Evolutionary conservation across 2,113 vertebrate genomes (phyloP).

Genomic region (Indicator maculatus): DNA sequence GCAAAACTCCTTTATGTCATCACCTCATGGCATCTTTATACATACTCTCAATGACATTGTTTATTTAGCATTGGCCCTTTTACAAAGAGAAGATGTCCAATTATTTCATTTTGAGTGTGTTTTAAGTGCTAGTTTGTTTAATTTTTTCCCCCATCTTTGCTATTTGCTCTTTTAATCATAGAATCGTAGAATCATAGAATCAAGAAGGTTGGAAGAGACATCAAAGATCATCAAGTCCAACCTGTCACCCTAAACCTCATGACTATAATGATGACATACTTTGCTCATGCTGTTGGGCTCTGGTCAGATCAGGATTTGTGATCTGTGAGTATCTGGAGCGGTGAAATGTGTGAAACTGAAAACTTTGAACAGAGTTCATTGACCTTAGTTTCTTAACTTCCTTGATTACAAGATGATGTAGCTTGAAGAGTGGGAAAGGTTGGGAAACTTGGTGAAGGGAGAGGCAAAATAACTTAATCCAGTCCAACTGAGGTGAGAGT

Average conservation of each 20-base stretch:
- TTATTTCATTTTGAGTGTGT: neutral
- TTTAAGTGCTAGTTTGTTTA: neutral
- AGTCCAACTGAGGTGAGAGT: neutral
- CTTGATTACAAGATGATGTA: neutral
- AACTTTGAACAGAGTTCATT: neutral
- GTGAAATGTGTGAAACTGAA: neutral
- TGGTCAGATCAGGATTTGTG: neutral
- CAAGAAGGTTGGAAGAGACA: no score
- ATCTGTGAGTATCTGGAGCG: neutral
- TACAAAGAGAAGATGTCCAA: neutral
- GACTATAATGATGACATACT: neutral
- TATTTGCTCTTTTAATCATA: neutral
- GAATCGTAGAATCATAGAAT: no score
- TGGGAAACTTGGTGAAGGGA: neutral
- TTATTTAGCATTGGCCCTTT: neutral
- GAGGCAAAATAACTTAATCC: constrained; percentile 14
- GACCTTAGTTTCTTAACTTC: neutral
- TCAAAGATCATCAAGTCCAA: no score
- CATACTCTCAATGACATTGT: neutral
- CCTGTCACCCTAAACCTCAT: no score
- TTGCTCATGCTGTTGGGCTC: neutral
- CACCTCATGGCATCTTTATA: neutral
- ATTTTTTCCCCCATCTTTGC: neutral
- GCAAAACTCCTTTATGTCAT: neutral
- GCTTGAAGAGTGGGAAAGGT: neutral